Conservation (phyloP, 2,797 vertebrate species). For the Oryzias sinensis region DNA sequence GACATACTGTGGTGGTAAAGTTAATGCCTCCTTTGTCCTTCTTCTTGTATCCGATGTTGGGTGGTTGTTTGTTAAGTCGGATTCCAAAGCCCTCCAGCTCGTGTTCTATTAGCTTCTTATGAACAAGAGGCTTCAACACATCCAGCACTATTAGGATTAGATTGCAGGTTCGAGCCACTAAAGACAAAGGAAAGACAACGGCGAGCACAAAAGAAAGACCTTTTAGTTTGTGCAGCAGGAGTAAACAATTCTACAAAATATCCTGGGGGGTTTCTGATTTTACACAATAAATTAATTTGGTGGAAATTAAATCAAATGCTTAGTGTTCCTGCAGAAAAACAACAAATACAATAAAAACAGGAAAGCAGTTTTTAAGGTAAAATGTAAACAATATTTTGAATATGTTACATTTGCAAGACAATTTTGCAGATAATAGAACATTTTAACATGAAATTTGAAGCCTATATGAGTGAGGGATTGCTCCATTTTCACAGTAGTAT, state of each 20-base stretch:
- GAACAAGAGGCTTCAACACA: slow-evolving; percentile 93
- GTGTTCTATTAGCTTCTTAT: slow-evolving; percentile 98
- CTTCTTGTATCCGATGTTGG: slow-evolving; percentile 98
- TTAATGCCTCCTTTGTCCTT: slow-evolving; percentile 99
- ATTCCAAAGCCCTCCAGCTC: slow-evolving; percentile 98
- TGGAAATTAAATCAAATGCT: not conserved
- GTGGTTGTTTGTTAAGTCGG: slow-evolving; percentile 94
- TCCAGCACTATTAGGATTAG: slow-evolving; percentile 97
- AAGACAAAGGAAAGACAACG: slow-evolving; percentile 2
- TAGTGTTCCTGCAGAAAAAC: not conserved
- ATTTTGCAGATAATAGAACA: not conserved
- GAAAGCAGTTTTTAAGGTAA: not conserved
- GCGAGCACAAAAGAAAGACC: not conserved
- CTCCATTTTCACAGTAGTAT: not conserved
- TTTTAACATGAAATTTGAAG: not conserved
- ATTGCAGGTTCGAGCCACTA: slow-evolving; percentile 98
- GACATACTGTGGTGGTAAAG: slow-evolving; percentile 90
- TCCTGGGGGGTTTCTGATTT: not conserved
- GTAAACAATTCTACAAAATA: not conserved
- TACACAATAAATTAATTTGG: no score
- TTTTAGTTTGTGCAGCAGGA: not conserved
- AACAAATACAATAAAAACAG: not conserved
- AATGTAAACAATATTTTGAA: no score
- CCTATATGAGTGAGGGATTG: not conserved
- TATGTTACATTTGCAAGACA: no score